These are phyloP conservation scores for Pardalotus punctatus DNA, from an alignment of 2,113 vertebrate species.

Conservation along the genomic window DNA sequence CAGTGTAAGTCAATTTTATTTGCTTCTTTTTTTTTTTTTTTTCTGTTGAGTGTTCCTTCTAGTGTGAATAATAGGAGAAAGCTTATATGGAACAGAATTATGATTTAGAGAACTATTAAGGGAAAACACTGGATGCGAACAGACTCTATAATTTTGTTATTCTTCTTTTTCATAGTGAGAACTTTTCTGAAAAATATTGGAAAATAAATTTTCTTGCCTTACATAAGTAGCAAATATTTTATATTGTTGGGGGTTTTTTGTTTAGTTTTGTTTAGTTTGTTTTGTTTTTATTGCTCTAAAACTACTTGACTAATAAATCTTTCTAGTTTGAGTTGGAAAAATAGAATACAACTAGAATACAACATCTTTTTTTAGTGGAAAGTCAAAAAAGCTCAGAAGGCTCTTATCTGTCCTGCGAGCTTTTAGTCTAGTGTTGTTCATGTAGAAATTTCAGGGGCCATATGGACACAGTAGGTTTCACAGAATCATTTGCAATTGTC, in stretches of 20 bases:
- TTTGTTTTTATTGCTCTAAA: background rate
- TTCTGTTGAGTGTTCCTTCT: background rate
- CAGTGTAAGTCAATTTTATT: background rate
- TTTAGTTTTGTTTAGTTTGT: background rate
- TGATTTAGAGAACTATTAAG: background rate
- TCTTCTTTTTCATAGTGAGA: background rate
- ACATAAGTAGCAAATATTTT: background rate
- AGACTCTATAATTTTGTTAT: background rate
- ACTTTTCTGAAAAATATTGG: background rate
- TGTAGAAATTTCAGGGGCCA: background rate
- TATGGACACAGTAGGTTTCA: conserved; percentile 16
- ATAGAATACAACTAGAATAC: background rate
- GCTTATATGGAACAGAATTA: background rate
- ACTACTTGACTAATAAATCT: background rate
- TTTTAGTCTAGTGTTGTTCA: background rate
- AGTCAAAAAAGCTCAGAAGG: background rate
- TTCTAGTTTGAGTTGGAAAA: background rate
- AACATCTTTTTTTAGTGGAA: background rate
- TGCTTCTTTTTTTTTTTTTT: background rate
- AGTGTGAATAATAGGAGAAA: background rate
- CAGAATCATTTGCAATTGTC: background rate
- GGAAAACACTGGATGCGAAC: background rate
- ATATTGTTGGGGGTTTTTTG: background rate
- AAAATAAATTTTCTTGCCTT: background rate
- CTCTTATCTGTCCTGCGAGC: background rate